phyloP scores from a whole-genome alignment of 2,888 invertebrate genomes.

The Ennomos erosarius region DNA sequence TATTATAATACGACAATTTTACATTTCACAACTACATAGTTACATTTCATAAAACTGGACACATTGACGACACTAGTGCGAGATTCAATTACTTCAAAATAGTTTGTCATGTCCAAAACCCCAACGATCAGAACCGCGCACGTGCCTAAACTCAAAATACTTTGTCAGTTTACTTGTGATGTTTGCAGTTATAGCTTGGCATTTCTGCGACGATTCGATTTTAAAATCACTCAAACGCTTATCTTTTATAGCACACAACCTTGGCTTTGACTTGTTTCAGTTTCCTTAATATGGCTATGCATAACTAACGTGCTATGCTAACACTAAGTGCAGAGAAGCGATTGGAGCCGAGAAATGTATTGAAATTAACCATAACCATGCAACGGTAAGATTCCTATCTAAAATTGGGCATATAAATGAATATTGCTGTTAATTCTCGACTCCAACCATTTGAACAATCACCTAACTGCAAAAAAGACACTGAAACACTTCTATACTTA shows the following conservation, averaged over 20 bases:
- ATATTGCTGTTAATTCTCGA: neutral
- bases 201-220: constrained; percentile 19
- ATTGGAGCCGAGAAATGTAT: constrained; percentile 26
- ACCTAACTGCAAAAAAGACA: constrained; percentile 14
- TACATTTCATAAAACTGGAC: constrained; percentile 37
- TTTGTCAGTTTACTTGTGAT: constrained; percentile 27
- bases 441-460: constrained; percentile 6
- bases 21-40: constrained; percentile 16
- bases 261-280: constrained; percentile 70
- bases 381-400: too few relatives aligned
- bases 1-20: constrained; percentile 30
- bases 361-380: too few relatives aligned
- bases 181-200: constrained; percentile 7
- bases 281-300: constrained; percentile 66
- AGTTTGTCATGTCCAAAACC: constrained; percentile 33
- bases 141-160: constrained; percentile 30
- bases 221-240: constrained; percentile 35
- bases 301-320: constrained; percentile 59
- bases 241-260: constrained; percentile 75
- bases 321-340: constrained; percentile 54
- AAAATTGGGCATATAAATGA: too few relatives aligned
- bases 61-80: constrained; percentile 41
- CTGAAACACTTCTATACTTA: constrained; percentile 49
- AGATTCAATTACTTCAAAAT: constrained; percentile 44
- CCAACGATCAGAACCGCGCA: constrained; percentile 21